These are phyloP conservation scores for Salmo trutta DNA, from an alignment of 2,797 vertebrate genomes.

Conservation along the genomic window DNA sequence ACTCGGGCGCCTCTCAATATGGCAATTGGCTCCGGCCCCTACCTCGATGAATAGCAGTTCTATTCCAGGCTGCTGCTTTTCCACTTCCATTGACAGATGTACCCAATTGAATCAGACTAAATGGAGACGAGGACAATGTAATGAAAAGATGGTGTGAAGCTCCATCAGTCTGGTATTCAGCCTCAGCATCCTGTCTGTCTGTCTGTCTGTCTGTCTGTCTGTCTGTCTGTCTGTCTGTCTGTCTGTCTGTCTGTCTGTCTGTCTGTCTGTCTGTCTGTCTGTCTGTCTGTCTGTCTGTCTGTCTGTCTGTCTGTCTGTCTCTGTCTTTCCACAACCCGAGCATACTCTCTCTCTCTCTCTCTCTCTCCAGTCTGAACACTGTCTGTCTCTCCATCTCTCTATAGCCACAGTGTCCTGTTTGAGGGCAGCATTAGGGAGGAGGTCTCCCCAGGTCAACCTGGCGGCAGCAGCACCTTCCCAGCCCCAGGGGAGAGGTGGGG, in stretches of 20 bases:
- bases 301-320: neutral
- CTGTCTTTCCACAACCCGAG: neutral
- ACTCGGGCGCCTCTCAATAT: neutral
- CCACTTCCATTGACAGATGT: conserved; percentile 12
- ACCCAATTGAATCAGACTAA: conserved; percentile 12
- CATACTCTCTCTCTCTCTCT: conserved; percentile 1
- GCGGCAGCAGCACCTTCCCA: conserved; percentile 31
- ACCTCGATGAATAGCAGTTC: neutral
- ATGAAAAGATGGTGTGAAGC: conserved; percentile 22
- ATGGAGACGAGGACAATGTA: conserved; percentile 3
- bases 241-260: too few species aligned
- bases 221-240: too few species aligned
- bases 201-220: too few species aligned
- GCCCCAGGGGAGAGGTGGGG: conserved; percentile 32
- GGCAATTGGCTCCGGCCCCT: conserved; percentile 11
- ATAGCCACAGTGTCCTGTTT: conserved; percentile 52
- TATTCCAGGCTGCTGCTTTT: neutral
- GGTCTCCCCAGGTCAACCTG: conserved; percentile 26
- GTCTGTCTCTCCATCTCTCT: conserved; percentile 24
- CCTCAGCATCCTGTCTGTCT: neutral
- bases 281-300: too few species aligned
- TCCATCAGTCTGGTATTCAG: neutral
- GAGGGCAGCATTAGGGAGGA: conserved; percentile 65
- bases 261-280: too few species aligned
- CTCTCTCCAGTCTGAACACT: conserved; percentile 1